These are phyloP conservation scores for Ceratina japonica DNA, from an alignment of 1,140 invertebrate genomes.

Conservation along the genomic window DNA sequence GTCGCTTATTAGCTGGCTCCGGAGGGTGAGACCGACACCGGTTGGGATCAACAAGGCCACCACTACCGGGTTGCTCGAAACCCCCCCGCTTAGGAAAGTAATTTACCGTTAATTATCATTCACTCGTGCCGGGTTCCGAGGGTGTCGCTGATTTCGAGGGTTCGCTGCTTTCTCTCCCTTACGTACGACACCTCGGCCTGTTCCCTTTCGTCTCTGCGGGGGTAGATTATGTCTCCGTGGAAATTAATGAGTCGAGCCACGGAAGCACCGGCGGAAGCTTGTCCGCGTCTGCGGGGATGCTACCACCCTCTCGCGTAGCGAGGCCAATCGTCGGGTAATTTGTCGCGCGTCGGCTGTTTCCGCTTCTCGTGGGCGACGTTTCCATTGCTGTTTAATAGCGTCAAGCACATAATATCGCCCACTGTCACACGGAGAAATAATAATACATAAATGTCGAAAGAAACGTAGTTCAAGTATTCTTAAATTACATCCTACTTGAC, in stretches of 20 bases:
- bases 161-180: neutral
- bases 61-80: conserved; percentile 24
- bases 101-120: conserved; percentile 56
- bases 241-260: conserved; percentile 56
- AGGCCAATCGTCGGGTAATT: conserved; percentile 69
- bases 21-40: conserved; percentile 7
- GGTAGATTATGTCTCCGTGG: conserved; percentile 34
- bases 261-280: conserved; percentile 40
- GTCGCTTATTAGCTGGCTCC: conserved; percentile 37
- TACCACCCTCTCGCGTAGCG: conserved; percentile 15
- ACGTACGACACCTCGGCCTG: neutral
- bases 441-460: conserved; percentile 39
- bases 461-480: too few species aligned
- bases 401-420: too few species aligned
- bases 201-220: neutral
- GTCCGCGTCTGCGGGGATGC: conserved; percentile 13
- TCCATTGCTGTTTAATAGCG: too few species aligned
- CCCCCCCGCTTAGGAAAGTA: conserved; percentile 37
- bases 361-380: conserved; percentile 50
- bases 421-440: too few species aligned
- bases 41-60: conserved; percentile 38
- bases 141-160: conserved; percentile 38
- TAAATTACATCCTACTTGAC: too few species aligned
- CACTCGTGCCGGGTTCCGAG: conserved; percentile 41
- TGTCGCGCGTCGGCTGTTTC: conserved; percentile 65